Evolutionary conservation across 2,888 invertebrate species (phyloP), one percentile per base, ranked within the genome.

Genomic region (Carpatolechia fugitivella): DNA sequence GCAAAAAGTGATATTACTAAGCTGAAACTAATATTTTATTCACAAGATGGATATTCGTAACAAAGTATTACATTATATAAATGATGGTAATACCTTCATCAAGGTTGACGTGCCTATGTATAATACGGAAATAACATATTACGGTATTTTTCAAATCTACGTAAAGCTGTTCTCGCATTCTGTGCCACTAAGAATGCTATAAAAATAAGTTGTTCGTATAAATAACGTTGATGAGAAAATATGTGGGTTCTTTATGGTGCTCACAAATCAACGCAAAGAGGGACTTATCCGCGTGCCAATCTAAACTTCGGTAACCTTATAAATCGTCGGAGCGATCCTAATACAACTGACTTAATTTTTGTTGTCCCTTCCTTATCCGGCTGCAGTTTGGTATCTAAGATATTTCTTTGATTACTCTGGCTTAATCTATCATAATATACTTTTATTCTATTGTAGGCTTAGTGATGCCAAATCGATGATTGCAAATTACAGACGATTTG

Each of bases 191-290:
- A 80, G 78, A 76, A 74, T 69, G 74, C 74, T 70, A 79, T 81
- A 77, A 80, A 78, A 78, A 74, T 74, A 80, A 78, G 76, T 76
- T 74, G 76, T 68, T 72, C 72, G 69, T 70, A 81, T 81, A 80
- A 78, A 82, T 80, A 76, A 80, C 69, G 72, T 67, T 78, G 78
- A 79, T 80, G 79, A 80, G 77, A 75, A 80, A 74, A 75, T 78
- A 77, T 79, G 70, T 73, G 62, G 65, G 75, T 68, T 68, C 72
- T 78, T 78, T 60, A 74, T 70, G 65, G 68, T 72, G 65, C 71
- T 69, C 70, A 77, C 80, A 79, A 81, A 80, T 80, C 80, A 80
- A 71, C 62, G 72, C 63, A 70, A 74, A 69, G 74, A 74, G 70
- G 72, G 70, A 71, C 69, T 73, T 72, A 73, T 74, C 64, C 60